Base-by-base conservation (phyloP, 2,888 invertebrate species). In the Lepetodrilus schrolli region DNA sequence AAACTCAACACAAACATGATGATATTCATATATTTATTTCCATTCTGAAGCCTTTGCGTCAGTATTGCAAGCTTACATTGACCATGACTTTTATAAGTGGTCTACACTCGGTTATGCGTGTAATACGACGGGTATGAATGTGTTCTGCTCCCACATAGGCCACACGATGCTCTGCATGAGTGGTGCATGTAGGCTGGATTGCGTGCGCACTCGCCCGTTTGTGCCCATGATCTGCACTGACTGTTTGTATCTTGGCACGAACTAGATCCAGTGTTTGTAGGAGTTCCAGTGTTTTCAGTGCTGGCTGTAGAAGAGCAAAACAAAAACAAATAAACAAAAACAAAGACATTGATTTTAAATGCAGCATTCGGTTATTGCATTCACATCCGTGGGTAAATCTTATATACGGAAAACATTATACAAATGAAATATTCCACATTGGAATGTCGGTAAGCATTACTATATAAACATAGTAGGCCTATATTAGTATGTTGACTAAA, bases 151-250 rank as follows among this genome's bases (percentile, higher is more conserved):
- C 51, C 21, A 30, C 58, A 58, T 17, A 30, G 30, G 17, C 58
- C 4, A 49, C 81, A 81, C 0, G 81, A 79, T 21, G 49, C 73
- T 65, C 70, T 75, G 65, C 81, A 81, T 65, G 70, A 66, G 34
- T n/a, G n/a, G 13, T 21, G 7, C 81, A 81, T 81, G 70, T 77
- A 81, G n/a, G 43, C 43, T 0, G 79, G 79, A 58, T 80, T 80
- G 30, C 66, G 51, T 0, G 0, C 0, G 43, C 83, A 83, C 37
- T 80, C 81, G 1, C 83, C 81, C 0, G 34, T 30, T 5, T 10
- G 21, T 4, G 77, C 77, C 82, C 82, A 82, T 0, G 26, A 10
- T 5, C 34, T 23, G 72, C 82, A 82, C 4, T 30, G 10, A 0
- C 23, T 10, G 48, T 80, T 71, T 5, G 48, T 70, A 43, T 82